A percentile compares a stretch with the other conserved stretches of the same genome.
phyloP scores from a whole-genome alignment of 2,113 vertebrate species.

The Siniperca knerii region DNA sequence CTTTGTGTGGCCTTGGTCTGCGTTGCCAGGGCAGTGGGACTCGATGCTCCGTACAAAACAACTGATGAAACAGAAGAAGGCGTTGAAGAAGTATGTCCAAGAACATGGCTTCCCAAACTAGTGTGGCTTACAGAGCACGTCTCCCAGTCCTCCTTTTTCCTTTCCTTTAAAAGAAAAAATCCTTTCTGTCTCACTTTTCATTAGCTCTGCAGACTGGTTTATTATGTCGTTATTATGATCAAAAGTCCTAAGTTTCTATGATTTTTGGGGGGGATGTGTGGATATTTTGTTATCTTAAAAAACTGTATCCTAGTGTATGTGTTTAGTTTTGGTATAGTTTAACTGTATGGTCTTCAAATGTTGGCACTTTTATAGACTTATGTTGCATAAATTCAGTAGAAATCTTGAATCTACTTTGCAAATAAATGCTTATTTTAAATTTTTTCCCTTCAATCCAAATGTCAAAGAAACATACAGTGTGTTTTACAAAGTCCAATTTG shows the following conservation, averaged over 20 bases:
- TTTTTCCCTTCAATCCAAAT: not conserved
- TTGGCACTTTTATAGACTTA: not conserved
- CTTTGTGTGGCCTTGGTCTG: constrained; percentile 53
- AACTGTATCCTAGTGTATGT: not conserved
- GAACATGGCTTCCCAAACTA: constrained; percentile 44
- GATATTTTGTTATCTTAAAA: not conserved
- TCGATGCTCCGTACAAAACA: constrained; percentile 32
- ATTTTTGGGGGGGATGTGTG: not conserved
- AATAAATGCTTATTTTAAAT: not conserved
- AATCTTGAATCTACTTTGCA: not conserved
- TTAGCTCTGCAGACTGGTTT: constrained; percentile 10
- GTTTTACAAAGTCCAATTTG: not conserved
- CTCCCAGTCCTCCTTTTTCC: not conserved
- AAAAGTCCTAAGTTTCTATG: not conserved
- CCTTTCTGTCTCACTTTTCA: not conserved
- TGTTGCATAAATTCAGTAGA: not conserved
- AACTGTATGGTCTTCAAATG: not conserved
- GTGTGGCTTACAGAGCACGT: not conserved
- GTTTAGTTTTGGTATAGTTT: not conserved
- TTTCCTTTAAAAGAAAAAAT: not conserved
- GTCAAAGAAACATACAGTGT: not conserved
- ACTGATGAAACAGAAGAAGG: constrained; percentile 48
- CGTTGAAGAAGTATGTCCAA: constrained; percentile 48
- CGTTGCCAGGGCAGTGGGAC: constrained; percentile 47
- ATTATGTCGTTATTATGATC: not conserved